Percentiles rank a stretch among this genome's conserved stretches.
These are phyloP conservation scores for Glareola pratincola DNA, from an alignment of 2,113 vertebrate genomes.

Conservation along the genomic window DNA sequence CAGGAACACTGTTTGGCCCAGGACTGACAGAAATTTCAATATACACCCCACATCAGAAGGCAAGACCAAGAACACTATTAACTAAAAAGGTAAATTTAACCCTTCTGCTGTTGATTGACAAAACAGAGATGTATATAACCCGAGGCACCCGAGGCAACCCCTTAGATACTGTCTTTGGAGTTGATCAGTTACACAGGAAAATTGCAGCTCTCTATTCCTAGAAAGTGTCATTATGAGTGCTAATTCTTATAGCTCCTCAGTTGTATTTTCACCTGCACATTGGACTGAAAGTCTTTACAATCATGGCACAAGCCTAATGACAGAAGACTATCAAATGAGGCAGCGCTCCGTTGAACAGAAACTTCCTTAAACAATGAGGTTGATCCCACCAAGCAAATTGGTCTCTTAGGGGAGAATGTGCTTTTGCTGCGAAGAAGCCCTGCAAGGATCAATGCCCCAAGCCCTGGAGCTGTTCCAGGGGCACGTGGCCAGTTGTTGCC, in stretches of 20 bases:
- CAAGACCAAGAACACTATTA: neutral
- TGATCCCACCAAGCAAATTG: neutral
- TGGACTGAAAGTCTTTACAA: neutral
- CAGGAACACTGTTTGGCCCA: neutral
- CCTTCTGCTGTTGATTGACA: neutral
- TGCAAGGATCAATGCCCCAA: neutral
- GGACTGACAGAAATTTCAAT: neutral
- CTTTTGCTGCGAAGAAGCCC: neutral
- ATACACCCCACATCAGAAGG: neutral
- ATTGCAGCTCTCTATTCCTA: neutral
- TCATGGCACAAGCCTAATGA: neutral
- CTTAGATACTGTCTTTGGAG: neutral
- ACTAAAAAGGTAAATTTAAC: neutral
- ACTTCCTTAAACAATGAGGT: neutral
- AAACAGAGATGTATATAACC: neutral
- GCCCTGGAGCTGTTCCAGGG: neutral
- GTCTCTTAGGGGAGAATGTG: neutral
- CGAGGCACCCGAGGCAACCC: neutral
- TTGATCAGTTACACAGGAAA: neutral
- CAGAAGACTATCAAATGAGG: neutral
- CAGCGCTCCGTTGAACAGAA: neutral
- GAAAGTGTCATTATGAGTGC: neutral
- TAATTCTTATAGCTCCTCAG: neutral
- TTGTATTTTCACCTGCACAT: neutral
- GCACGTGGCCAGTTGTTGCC: neutral